Base-by-base conservation (phyloP, 2,888 invertebrate species). In the Cantharis rufa region DNA sequence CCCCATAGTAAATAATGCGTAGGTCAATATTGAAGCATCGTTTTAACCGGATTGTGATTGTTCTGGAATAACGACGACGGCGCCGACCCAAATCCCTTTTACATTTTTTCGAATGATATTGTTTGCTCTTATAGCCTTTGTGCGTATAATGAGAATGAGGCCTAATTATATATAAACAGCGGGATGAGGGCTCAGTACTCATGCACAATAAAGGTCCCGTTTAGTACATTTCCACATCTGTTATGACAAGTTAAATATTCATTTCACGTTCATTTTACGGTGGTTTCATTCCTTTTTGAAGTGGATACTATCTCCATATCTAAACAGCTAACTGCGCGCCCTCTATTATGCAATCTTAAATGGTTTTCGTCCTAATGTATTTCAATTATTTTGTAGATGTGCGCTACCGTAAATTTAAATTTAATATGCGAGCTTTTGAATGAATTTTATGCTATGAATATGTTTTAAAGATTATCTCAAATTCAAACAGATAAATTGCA, bases 241-340 rank as follows among this genome's bases (percentile, higher is more conserved):
- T 84, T 85, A 84, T 84, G 83, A 84, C 84, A 84, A 85, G 84
- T 84, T 85, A 85, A 84, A 85, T 85, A 85, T 85, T 84, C 85
- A 85, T 78, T 75, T 75, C 78, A 75, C 78, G 78, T 75, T 78
- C 78, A 78, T 85, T 85, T 85, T 84, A 84, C 83, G 84, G 83
- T 83, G 84, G 84, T 82, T 84, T 84, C 82, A 82, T 82, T 83
- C 83, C 81, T 84, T 84, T 84, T 83, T 82, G 83, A 83, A 82
- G 83, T 82, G 81, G 80, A 79, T 78, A 79, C 81, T 78, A 82
- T 81, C 81, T 82, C 81, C 81, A 82, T 80, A 80, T 80, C 80
- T 79, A 80, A 80, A 80, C 80, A 79, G 77, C 79, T 75, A 79
- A 79, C 79, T 77, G 74, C 15, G 72, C 73, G 76, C 74, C 79